Conservation (phyloP, 2,888 invertebrate species). For the Fragum whitleyi region DNA sequence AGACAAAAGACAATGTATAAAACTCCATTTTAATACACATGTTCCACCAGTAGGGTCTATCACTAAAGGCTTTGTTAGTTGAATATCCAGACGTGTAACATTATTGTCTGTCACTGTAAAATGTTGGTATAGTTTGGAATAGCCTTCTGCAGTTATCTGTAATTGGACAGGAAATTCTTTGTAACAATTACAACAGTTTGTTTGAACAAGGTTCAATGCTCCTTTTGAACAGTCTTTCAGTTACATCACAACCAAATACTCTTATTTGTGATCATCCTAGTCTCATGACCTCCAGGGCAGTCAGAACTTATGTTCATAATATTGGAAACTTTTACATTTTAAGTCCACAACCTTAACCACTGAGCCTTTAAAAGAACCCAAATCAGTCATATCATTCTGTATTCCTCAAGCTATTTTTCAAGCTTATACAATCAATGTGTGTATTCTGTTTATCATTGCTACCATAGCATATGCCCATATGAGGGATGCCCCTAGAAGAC, state of each 20-base stretch:
- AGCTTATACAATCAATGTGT: no score
- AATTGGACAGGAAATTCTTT: background rate
- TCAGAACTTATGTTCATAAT: background rate
- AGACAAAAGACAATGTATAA: background rate
- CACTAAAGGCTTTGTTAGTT: background rate
- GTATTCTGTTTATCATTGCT: no score
- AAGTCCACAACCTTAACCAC: no score
- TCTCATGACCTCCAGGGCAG: background rate
- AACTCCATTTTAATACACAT: background rate
- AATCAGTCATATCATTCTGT: no score
- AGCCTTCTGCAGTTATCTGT: background rate
- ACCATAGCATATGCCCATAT: no score
- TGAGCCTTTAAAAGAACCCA: no score
- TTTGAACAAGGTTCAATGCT: background rate
- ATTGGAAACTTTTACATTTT: background rate
- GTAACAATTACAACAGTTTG: background rate
- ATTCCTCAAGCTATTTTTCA: no score
- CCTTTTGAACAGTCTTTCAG: background rate
- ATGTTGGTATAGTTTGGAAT: background rate
- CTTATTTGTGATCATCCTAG: no score
- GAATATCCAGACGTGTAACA: slow-evolving; percentile 4
- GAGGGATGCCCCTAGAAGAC: no score
- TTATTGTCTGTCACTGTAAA: background rate
- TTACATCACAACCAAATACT: no score
- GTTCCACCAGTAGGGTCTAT: slow-evolving; percentile 2